Percentiles rank a stretch among this genome's conserved stretches.
Conservation (phyloP, 2,113 vertebrate genomes). For the Boulengeromyrus knoepffleri region DNA sequence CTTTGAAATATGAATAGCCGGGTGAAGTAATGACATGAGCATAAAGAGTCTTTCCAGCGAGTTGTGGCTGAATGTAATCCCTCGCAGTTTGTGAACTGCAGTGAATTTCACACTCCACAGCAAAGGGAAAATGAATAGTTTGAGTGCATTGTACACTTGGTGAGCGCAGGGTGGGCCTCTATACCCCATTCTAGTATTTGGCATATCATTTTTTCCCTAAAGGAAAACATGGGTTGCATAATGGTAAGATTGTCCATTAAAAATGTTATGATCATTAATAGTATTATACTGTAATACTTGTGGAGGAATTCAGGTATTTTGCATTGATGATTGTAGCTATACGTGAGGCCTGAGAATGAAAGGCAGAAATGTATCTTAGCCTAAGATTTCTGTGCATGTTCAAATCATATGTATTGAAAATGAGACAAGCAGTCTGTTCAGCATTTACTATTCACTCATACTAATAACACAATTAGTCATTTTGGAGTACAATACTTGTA, state of each 20-base stretch:
- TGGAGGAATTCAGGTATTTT: background rate
- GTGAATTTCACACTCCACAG: constrained; percentile 9
- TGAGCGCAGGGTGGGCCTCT: background rate
- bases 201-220: background rate
- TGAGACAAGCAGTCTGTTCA: background rate
- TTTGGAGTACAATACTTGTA: background rate
- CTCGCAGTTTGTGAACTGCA: background rate
- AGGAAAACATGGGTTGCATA: background rate
- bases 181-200: background rate
- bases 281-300: background rate
- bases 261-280: background rate
- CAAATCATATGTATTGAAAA: background rate
- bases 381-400: background rate
- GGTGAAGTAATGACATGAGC: constrained; percentile 14
- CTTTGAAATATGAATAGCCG: constrained; percentile 14
- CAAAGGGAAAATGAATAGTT: background rate
- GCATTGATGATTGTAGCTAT: background rate
- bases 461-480: background rate
- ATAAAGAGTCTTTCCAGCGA: constrained; percentile 13
- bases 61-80: background rate
- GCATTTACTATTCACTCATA: background rate
- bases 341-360: background rate
- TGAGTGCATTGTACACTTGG: background rate
- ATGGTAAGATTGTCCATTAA: background rate
- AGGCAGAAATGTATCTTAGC: background rate